Conservation (phyloP, 2,888 invertebrate species). For the Nineta flava region DNA sequence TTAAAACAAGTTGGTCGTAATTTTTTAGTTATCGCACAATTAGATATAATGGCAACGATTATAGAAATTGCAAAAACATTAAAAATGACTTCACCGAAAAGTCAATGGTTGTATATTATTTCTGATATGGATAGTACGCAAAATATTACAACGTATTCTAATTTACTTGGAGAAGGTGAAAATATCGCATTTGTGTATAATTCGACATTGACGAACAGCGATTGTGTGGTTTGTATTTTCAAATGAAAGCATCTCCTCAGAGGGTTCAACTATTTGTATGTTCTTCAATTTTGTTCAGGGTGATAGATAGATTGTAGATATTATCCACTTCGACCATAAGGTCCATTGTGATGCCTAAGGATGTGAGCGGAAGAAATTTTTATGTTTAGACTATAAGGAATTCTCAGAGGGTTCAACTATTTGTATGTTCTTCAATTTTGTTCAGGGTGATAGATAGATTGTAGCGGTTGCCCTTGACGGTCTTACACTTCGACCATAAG, state of each 20-base stretch:
- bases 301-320: too few relatives aligned
- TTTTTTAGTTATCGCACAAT: constrained; percentile 46
- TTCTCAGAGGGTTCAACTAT: too few relatives aligned
- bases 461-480: too few relatives aligned
- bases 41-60: constrained; percentile 42
- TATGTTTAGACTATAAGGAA: too few relatives aligned
- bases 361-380: too few relatives aligned
- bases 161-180: constrained; percentile 55
- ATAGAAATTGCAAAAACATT: constrained; percentile 51
- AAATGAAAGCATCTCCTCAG: neutral
- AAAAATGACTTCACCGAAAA: constrained; percentile 49
- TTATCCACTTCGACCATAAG: too few relatives aligned
- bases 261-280: too few relatives aligned
- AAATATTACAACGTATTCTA: constrained; percentile 37
- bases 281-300: too few relatives aligned
- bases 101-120: constrained; percentile 71
- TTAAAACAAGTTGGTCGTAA: constrained; percentile 23
- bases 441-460: too few relatives aligned
- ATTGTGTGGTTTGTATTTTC: constrained; percentile 35
- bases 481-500: too few relatives aligned
- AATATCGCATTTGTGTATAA: constrained; percentile 68
- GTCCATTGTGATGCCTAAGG: too few relatives aligned
- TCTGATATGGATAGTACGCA: constrained; percentile 37
- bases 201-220: constrained; percentile 31
- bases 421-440: too few relatives aligned